Evolutionary conservation across 2,797 vertebrate species (phyloP), one percentile per base, ranked within the genome.

Genomic region (Pseudocheirus occidentalis): DNA sequence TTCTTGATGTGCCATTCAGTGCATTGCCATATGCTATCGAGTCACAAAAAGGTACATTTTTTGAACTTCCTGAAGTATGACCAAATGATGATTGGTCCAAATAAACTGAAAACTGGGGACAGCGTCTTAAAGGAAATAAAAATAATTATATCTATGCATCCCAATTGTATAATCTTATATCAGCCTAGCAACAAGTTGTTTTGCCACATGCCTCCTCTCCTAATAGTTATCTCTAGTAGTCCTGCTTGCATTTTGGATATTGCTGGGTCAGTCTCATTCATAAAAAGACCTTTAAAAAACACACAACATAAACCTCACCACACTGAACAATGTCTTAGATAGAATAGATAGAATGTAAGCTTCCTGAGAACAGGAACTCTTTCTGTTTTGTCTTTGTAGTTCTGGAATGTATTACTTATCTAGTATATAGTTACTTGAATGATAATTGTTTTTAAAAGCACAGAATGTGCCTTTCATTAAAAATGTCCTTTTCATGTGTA

Each of bases 11-110:
- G 13, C 31, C 12, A 50, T 5, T 13, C n/a, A 94, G 0, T 62
- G 0, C 0, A 4, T 2, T 0, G 1, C 90, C 24, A 29, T 4
- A 0, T 89, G 29, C 90, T 31, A 0, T 12, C 57, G 34, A 34
- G 3, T 34, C 55, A 0, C 40, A 3, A 5, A 46, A 55, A 53
- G 53, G n/a, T 31, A 46, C 73, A 59, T 62, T 12, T 50, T 50
- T 18, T 40, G 53, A 46, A 7, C 27, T 81, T 28, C 40, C 9
- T 24, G 7, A 28, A 62, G 5, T n/a, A 0, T 27, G 0, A 91
- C 24, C 11, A 7, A 0, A 62, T 6, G 81, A 53, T 18, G 2
- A 12, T 31, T 5, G 7, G n/a, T 54, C 73, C n/a, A 52, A 0
- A 31, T 0, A 13, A 81, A 24, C 59, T 40, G 94, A 52, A n/a